Evolutionary conservation across 2,113 vertebrate genomes (phyloP), one percentile per base, ranked within the genome.

Genomic region (Phalacrocorax brasilianus): DNA sequence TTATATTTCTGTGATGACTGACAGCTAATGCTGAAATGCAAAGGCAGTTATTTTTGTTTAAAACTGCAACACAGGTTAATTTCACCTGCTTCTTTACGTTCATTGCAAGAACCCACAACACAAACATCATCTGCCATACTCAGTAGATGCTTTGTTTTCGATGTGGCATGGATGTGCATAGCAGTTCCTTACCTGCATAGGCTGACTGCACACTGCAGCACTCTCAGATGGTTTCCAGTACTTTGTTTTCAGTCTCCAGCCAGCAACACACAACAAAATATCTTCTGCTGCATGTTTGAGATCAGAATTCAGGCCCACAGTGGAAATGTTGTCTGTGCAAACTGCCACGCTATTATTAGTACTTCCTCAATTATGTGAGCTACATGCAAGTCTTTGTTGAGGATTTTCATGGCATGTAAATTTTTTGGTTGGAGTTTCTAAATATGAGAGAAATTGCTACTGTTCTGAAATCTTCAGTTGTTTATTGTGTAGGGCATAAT

Each of bases 351-450:
- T 93, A 91, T 97, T 96, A 93, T 96, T 95, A 96, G 89, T 92
- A 96, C 97, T 97, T 97, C 97, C 96, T 97, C 95, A 96, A 91
- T 95, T 91, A 85, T 83, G 80, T 87, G 88, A 94, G 88, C 86
- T 93, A 63, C 59, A 85, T 96, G 50, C 56, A 38, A 91, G 90
- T 90, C 88, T 89, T 97, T 97, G 95, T 95, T 79, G 91, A 93
- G 93, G 91, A 88, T 98, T 97, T 98, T 95, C 95, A 93, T 96
- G 96, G 65, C 95, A 85, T 97, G 96, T 97, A 92, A 70, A 88
- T 93, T 85, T 85, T 91, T 96, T 93, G 68, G 81, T 95, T 81
- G 40, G 95, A 70, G 82, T 78, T 72, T 89, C 91, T 89, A 96
- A 97, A 92, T 91, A 63, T n/a, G 76, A 62, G 45, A 2, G 3